These are phyloP conservation scores for Drosophila eugracilis DNA, from an alignment of 1,140 invertebrate species.

Conservation along the genomic window DNA sequence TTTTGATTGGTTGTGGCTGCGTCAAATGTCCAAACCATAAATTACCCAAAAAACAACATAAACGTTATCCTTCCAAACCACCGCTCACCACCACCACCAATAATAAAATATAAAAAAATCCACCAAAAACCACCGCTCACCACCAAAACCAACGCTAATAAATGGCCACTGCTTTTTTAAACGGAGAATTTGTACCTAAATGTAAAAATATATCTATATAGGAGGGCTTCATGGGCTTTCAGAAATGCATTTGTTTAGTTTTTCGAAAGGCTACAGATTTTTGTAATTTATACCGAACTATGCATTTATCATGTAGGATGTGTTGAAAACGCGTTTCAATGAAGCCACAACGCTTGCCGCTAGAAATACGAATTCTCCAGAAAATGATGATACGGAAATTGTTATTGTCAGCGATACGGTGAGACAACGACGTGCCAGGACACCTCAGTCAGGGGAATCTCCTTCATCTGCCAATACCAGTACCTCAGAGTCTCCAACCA, in stretches of 20 bases:
- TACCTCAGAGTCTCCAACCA: slow-evolving; percentile 30
- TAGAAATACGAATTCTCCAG: slow-evolving; percentile 10
- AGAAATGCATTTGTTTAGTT: slow-evolving; percentile 26
- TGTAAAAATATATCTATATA: slow-evolving; percentile 35
- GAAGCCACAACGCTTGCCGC: slow-evolving; percentile 51
- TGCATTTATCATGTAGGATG: slow-evolving; percentile 70
- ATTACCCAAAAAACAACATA: slow-evolving; percentile 41
- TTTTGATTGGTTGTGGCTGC: slow-evolving; percentile 71
- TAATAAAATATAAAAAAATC: slow-evolving; percentile 21
- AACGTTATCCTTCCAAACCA: slow-evolving; percentile 47
- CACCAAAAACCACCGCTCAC: slow-evolving; percentile 39
- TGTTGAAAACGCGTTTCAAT: slow-evolving; percentile 69
- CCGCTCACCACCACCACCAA: slow-evolving; percentile 38
- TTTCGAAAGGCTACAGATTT: slow-evolving; percentile 3
- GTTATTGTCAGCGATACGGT: slow-evolving; percentile 84
- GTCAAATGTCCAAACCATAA: slow-evolving; percentile 59
- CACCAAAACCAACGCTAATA: slow-evolving; percentile 56
- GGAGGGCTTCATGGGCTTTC: slow-evolving; percentile 30
- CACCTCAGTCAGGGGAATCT: slow-evolving; percentile 63
- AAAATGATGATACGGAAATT: slow-evolving; percentile 79
- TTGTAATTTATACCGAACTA: slow-evolving; percentile 44
- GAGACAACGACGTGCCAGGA: slow-evolving; percentile 78
- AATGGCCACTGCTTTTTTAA: slow-evolving; percentile 50
- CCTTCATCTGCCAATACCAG: slow-evolving; percentile 36
- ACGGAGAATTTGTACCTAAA: slow-evolving; percentile 37